Evolutionary conservation across 1,140 invertebrate genomes (phyloP), one percentile per base, ranked within the genome.

Genomic region (Microplitis mediator): DNA sequence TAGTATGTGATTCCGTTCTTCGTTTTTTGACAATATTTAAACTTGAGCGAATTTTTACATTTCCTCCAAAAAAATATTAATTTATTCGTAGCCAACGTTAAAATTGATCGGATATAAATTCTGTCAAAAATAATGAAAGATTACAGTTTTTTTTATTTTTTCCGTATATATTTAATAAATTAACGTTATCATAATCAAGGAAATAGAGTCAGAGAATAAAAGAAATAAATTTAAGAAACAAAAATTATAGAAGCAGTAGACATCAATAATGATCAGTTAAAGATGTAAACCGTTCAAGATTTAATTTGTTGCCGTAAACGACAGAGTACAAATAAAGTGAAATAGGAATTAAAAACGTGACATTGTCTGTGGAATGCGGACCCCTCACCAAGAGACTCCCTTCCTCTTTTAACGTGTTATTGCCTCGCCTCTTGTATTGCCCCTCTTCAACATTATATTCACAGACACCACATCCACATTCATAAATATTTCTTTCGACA

Each of bases 351-450:
- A 86, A 85, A 87, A 87, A 85, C 84, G 84, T 86, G 86, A 86
- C 85, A 87, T 85, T 86, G 84, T 86, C 85, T 84, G 84, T 86
- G 86, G 86, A 87, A 86, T 87, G 86, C 84, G 84, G 82, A 83
- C 81, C 81, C 85, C 85, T 85, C 84, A 79, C 84, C 79, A 69
- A 78, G 74, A 75, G 67, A 72, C 76, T 74, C 68, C 69, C 76
- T 69, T 72, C 74, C 73, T 76, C 69, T 75, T 76, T 61, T 70
- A 74, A 73, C 73, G 71, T 74, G 68, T 65, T 54, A 4, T 32
- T 54, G 58, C 68, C 50, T 68, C 73, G 66, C 58, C 62, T 64
- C 67, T 69, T 56, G 61, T 63, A n/a, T 72, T 74, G 73, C 74
- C 63, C 69, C 75, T 54, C 69, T 61, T 72, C 70, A 77, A 64